phyloP scores from a whole-genome alignment of 2,113 vertebrate genomes.

The Columba janthina region DNA sequence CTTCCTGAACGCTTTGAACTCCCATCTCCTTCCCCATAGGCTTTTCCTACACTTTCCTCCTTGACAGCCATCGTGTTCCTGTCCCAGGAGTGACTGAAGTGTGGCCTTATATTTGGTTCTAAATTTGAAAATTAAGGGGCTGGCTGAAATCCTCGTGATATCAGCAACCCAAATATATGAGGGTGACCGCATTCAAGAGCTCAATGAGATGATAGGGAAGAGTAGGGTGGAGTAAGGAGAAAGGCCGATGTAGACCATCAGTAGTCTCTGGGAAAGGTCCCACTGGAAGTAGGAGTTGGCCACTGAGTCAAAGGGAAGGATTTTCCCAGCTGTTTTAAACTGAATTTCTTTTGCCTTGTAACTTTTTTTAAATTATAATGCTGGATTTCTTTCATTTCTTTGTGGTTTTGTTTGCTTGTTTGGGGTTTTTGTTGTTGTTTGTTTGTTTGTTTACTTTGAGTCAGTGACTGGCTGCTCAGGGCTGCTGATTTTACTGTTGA shows the following conservation, averaged over 20 bases:
- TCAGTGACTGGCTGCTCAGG: neutral
- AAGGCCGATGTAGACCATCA: neutral
- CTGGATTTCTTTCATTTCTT: neutral
- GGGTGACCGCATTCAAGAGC: neutral
- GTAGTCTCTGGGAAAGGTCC: neutral
- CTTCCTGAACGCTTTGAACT: neutral
- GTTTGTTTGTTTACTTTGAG: neutral
- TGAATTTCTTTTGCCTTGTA: neutral
- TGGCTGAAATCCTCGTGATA: neutral
- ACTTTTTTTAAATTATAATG: neutral
- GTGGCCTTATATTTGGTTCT: slow-evolving; percentile 14
- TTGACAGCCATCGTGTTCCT: neutral
- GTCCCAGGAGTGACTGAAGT: neutral
- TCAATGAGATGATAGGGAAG: neutral
- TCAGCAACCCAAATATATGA: neutral
- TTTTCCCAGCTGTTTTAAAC: neutral
- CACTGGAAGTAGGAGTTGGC: slow-evolving; percentile 3
- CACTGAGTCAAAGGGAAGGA: slow-evolving; percentile 37
- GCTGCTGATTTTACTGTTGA: neutral
- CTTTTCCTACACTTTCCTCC: neutral
- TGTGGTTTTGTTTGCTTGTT: neutral
- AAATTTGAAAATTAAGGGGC: neutral
- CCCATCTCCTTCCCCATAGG: neutral
- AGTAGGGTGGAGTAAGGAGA: neutral
- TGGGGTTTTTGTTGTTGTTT: too few species aligned